Evolutionary conservation across 2,888 invertebrate species (phyloP).

Genomic region (Adelphocoris suturalis): DNA sequence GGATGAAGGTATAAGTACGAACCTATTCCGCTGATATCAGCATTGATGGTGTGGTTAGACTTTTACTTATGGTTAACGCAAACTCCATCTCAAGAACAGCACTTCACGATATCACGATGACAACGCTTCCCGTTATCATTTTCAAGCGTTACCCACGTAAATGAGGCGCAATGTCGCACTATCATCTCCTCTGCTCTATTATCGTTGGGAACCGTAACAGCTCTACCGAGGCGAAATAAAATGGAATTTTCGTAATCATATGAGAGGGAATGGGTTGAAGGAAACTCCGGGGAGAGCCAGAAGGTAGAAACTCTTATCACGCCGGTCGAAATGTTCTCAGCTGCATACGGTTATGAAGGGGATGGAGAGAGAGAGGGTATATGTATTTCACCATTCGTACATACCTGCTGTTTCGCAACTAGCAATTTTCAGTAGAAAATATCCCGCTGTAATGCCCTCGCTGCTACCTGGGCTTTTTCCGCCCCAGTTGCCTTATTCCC

Average conservation of each 20-base stretch:
- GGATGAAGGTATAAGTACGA: no score
- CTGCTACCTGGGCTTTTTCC: background rate
- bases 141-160: background rate
- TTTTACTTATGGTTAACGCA: no score
- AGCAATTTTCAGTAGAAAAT: slow-evolving; percentile 32
- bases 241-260: slow-evolving; percentile 27
- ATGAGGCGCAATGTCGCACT: background rate
- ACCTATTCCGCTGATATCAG: no score
- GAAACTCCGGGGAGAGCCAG: background rate
- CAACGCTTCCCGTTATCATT: no score
- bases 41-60: no score
- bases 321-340: slow-evolving; percentile 12
- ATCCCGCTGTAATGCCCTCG: background rate
- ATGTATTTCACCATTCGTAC: background rate
- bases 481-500: background rate
- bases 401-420: slow-evolving; percentile 7
- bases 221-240: background rate
- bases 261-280: background rate
- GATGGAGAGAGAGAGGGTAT: background rate
- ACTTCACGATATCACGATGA: no score
- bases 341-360: background rate
- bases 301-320: slow-evolving; percentile 23
- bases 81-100: no score
- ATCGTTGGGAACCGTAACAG: background rate
- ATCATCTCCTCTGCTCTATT: background rate